These are phyloP conservation scores for Rhabdomys dilectus DNA, from an alignment of 2,113 vertebrate species.

Conservation along the genomic window DNA sequence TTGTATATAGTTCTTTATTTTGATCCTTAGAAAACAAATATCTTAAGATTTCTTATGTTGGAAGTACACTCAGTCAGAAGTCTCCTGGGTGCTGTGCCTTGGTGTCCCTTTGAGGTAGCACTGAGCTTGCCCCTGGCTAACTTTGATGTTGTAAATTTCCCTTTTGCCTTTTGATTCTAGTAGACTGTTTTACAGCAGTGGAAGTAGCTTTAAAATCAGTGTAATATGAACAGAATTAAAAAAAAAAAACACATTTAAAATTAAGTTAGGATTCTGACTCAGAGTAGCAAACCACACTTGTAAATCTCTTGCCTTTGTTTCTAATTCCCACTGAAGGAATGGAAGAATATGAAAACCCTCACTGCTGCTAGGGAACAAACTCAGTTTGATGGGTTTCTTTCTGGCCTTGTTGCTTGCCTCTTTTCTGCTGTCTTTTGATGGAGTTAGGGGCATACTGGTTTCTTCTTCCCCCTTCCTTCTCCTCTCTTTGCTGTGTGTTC, in stretches of 20 bases:
- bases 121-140: background rate
- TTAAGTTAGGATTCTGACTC: background rate
- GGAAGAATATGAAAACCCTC: background rate
- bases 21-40: background rate
- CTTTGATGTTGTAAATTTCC: background rate
- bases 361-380: background rate
- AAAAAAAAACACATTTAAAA: background rate
- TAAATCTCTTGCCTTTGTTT: background rate
- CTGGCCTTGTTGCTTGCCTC: background rate
- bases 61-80: background rate
- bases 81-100: background rate
- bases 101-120: accelerated
- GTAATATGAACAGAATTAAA: background rate
- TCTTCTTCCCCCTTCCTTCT: background rate
- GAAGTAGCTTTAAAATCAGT: background rate
- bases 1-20: background rate
- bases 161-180: background rate
- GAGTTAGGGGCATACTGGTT: background rate
- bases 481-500: slow-evolving; percentile 50
- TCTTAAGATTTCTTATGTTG: background rate
- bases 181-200: background rate
- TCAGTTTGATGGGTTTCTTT: background rate
- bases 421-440: accelerated
- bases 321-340: background rate
- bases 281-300: background rate